These are phyloP conservation scores for Poeciliopsis turneri DNA, from an alignment of 2,797 vertebrate genomes.

Conservation along the genomic window DNA sequence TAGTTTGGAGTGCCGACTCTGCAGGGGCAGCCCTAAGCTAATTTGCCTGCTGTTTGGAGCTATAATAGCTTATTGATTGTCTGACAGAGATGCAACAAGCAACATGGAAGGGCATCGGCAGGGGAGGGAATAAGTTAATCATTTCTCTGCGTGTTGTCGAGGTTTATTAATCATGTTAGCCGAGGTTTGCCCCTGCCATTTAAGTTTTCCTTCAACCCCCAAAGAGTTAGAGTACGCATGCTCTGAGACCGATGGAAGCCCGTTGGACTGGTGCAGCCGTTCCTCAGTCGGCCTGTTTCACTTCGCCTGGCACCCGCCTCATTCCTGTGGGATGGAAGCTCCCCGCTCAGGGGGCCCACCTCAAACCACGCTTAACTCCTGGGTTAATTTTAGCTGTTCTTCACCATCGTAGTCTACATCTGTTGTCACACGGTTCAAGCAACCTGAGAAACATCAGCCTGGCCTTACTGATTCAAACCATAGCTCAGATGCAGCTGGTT, in stretches of 20 bases:
- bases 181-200: constrained; percentile 70
- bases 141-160: constrained; percentile 66
- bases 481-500: constrained; percentile 61
- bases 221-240: constrained; percentile 50
- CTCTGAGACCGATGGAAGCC: constrained; percentile 32
- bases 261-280: constrained; percentile 40
- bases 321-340: constrained; percentile 50
- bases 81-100: constrained; percentile 76
- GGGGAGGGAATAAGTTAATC: constrained; percentile 82
- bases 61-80: constrained; percentile 87
- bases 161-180: constrained; percentile 76
- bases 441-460: constrained; percentile 57
- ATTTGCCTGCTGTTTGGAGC: constrained; percentile 79
- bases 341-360: constrained; percentile 45
- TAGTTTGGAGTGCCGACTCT: constrained; percentile 79
- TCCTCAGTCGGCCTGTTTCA: constrained; percentile 35
- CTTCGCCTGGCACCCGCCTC: constrained; percentile 37
- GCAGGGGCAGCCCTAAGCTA: constrained; percentile 80
- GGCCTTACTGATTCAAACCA: constrained; percentile 47
- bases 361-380: constrained; percentile 61
- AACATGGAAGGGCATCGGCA: constrained; percentile 62
- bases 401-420: constrained; percentile 60
- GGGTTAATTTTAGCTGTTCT: constrained; percentile 65
- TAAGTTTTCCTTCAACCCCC: constrained; percentile 66
- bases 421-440: constrained; percentile 57